Conservation (phyloP, 2,797 vertebrate genomes). For the Jordanella pulchra region DNA sequence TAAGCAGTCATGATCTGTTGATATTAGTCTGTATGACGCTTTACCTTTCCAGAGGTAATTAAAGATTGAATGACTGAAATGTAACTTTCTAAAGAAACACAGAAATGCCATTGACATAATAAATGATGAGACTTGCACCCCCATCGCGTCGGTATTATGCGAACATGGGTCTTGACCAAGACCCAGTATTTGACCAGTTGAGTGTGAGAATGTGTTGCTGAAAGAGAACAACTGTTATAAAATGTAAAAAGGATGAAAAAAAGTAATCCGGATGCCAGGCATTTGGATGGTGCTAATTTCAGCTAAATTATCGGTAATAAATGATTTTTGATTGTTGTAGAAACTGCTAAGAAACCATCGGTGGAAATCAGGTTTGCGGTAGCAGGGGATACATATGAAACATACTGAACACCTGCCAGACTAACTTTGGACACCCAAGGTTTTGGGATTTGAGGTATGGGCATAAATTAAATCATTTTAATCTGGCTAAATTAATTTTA, state of each 20-base stretch:
- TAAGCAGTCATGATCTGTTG: neutral
- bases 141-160: too few relatives aligned
- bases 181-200: too few relatives aligned
- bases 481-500: neutral
- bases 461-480: neutral
- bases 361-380: too few relatives aligned
- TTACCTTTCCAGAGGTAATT: neutral
- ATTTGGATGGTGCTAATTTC: neutral
- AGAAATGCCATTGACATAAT: too few relatives aligned
- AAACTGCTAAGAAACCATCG: too few relatives aligned
- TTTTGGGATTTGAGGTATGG: neutral
- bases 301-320: neutral
- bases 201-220: neutral
- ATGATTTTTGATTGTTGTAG: neutral
- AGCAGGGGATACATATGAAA: too few relatives aligned
- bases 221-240: neutral
- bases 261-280: neutral
- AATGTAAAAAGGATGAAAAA: neutral
- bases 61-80: too few relatives aligned
- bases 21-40: neutral
- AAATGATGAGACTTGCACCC: too few relatives aligned
- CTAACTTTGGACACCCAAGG: too few relatives aligned
- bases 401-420: too few relatives aligned
- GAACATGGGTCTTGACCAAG: too few relatives aligned
- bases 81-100: too few relatives aligned